phyloP scores from a whole-genome alignment of 2,888 invertebrate species.

The Plagodis dolabraria region DNA sequence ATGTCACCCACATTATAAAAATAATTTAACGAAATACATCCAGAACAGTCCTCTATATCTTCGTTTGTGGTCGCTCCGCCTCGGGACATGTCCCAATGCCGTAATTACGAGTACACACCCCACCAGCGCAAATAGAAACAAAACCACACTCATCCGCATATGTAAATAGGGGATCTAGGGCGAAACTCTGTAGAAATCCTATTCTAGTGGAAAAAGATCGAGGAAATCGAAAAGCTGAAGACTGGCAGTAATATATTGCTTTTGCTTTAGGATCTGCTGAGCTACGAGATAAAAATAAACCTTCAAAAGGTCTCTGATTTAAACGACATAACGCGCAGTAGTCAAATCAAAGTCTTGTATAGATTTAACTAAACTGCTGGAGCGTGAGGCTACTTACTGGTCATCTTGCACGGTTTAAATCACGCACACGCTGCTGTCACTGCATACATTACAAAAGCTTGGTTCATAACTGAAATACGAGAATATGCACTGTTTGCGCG shows the following conservation, averaged over 20 bases:
- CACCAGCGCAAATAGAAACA: slow-evolving; percentile 78
- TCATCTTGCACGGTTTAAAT: too few relatives aligned
- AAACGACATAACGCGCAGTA: too few relatives aligned
- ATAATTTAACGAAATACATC: slow-evolving; percentile 1
- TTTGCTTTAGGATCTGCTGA: not conserved
- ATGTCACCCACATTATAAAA: not conserved
- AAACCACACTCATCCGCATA: slow-evolving; percentile 78
- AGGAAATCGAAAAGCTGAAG: not conserved
- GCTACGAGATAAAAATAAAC: too few relatives aligned
- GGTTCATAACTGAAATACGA: too few relatives aligned
- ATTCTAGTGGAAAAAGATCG: slow-evolving; percentile 1
- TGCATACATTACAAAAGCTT: too few relatives aligned
- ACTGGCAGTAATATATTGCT: not conserved
- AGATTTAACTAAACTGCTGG: too few relatives aligned
- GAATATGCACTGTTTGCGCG: too few relatives aligned
- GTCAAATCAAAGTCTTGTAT: too few relatives aligned
- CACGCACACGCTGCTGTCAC: too few relatives aligned
- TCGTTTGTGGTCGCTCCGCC: slow-evolving; percentile 64
- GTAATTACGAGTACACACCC: slow-evolving; percentile 81
- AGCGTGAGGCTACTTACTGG: too few relatives aligned
- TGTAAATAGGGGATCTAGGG: slow-evolving; percentile 69
- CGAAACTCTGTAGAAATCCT: slow-evolving; percentile 45
- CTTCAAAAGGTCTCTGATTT: too few relatives aligned
- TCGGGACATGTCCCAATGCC: slow-evolving; percentile 73
- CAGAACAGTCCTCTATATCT: slow-evolving; percentile 30